Conservation (phyloP, 2,888 invertebrate genomes). For the Drosophila subsilvestris region DNA sequence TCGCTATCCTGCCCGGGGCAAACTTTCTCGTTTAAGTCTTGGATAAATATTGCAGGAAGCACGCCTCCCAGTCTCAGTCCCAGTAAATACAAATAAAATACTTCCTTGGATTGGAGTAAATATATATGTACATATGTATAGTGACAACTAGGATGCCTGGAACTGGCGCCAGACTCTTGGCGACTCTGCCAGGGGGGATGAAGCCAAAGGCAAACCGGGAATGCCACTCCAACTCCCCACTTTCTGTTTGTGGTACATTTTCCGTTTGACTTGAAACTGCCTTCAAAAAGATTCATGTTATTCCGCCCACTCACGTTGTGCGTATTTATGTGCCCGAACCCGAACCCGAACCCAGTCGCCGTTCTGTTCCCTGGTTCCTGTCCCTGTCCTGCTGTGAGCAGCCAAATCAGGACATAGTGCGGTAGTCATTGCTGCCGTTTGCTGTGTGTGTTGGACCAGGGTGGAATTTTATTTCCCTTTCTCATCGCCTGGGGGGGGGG, state of each 20-base stretch:
- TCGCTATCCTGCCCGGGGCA: too few relatives aligned
- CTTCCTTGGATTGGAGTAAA: not conserved
- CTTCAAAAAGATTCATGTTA: constrained; percentile 67
- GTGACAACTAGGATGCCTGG: constrained; percentile 23
- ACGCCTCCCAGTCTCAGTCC: not conserved
- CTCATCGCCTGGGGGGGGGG: constrained; percentile 9
- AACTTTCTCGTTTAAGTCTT: not conserved
- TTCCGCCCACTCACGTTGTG: constrained; percentile 49
- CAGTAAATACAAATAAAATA: constrained; percentile 17
- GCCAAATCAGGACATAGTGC: constrained; percentile 75
- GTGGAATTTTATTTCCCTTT: constrained; percentile 45
- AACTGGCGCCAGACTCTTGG: constrained; percentile 36
- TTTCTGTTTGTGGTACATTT: constrained; percentile 8
- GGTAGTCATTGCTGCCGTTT: constrained; percentile 62
- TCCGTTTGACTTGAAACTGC: constrained; percentile 18
- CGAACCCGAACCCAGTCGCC: not conserved
- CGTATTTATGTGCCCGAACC: constrained; percentile 43
- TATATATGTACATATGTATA: not conserved
- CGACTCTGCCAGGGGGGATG: constrained; percentile 5
- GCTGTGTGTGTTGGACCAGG: constrained; percentile 27
- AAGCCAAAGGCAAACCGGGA: constrained; percentile 25
- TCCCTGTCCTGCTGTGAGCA: constrained; percentile 32
- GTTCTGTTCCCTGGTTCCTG: not conserved
- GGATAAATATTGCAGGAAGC: constrained; percentile 12
- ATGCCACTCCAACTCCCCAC: constrained; percentile 34